These are phyloP conservation scores for Pseudopipra pipra DNA, from an alignment of 2,113 vertebrate species.

Conservation along the genomic window DNA sequence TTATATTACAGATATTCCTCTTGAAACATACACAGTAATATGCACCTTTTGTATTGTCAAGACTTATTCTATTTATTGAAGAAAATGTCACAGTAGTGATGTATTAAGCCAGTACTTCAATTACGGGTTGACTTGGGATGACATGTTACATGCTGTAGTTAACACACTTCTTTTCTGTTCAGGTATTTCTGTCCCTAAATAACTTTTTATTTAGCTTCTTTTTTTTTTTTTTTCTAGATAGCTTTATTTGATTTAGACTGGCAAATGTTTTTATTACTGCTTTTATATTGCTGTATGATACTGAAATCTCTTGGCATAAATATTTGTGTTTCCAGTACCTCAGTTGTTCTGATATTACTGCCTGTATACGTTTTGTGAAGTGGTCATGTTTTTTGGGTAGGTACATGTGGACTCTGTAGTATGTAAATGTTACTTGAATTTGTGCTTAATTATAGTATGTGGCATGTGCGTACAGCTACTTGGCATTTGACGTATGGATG, in stretches of 20 bases:
- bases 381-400: constrained; percentile 91
- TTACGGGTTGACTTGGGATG: constrained; percentile 86
- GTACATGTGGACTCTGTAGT: constrained; percentile 95
- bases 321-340: constrained; percentile 93
- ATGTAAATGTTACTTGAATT: constrained; percentile 99
- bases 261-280: constrained; percentile 77
- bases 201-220: constrained; percentile 75
- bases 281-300: constrained; percentile 85
- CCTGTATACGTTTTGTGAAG: constrained; percentile 95
- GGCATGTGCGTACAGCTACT: constrained; percentile 91
- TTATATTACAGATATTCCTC: constrained; percentile 75
- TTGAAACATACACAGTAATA: constrained; percentile 76
- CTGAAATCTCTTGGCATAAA: constrained; percentile 82
- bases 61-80: constrained; percentile 86
- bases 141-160: constrained; percentile 85
- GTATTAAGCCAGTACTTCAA: constrained; percentile 88
- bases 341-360: constrained; percentile 89
- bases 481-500: constrained; percentile 89
- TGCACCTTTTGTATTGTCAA: constrained; percentile 84
- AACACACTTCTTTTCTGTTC: constrained; percentile 77
- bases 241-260: constrained; percentile 80
- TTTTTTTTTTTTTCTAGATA: constrained; percentile 67
- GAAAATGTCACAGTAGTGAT: constrained; percentile 87
- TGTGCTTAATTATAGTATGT: constrained; percentile 92
- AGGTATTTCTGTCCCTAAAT: constrained; percentile 80